A percentile compares a stretch with the other conserved stretches of the same genome.
Evolutionary conservation across 2,797 vertebrate species (phyloP).

Genomic region (Phrynocephalus guinanensis): DNA sequence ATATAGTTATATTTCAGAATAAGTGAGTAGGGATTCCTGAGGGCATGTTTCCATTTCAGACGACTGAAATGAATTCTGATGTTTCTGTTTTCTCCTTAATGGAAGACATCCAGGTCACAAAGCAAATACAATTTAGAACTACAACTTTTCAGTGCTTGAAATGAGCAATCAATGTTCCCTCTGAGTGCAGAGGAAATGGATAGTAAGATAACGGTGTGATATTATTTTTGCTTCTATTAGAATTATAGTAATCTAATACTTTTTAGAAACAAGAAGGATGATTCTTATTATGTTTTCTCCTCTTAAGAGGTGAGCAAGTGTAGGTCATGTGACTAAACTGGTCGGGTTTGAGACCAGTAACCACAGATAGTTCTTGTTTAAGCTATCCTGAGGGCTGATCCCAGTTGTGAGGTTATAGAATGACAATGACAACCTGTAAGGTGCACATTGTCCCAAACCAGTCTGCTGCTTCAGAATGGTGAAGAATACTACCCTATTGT

Average conservation of each 20-base stretch:
- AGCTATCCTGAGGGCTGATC: not conserved
- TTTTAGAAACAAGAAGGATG: too few species aligned
- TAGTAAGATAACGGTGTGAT: not conserved
- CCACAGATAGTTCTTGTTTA: not conserved
- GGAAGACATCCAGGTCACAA: slow-evolving; percentile 55
- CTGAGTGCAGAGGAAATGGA: not conserved
- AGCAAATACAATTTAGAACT: slow-evolving; percentile 11
- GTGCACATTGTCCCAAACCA: not conserved
- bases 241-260: not conserved
- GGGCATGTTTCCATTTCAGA: slow-evolving; percentile 60
- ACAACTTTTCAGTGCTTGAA: slow-evolving; percentile 34
- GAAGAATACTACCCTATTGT: not conserved
- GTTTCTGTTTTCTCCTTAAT: slow-evolving; percentile 51
- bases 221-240: not conserved
- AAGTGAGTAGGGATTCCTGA: slow-evolving; percentile 47
- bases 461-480: not conserved
- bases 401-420: not conserved
- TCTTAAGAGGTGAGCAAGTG: not conserved
- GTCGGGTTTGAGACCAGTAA: not conserved
- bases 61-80: slow-evolving; percentile 42
- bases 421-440: not conserved
- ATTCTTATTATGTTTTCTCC: not conserved
- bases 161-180: not conserved
- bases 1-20: slow-evolving; percentile 46
- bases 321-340: not conserved